phyloP scores from a whole-genome alignment of 2,888 invertebrate species.

The Aromia moschata region DNA sequence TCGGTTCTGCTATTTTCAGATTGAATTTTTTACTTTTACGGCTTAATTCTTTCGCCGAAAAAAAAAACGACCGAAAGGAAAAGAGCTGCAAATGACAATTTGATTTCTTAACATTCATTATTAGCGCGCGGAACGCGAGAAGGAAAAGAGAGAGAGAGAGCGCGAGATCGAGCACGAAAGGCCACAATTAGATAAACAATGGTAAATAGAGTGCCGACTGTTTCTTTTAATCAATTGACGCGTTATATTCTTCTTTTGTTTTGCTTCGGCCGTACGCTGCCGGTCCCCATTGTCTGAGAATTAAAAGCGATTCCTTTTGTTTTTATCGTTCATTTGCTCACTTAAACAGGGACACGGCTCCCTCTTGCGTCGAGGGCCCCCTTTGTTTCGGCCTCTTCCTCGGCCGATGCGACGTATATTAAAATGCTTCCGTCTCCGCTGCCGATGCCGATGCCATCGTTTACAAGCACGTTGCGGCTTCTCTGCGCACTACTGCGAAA shows the following conservation, averaged over 20 bases:
- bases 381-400: background rate
- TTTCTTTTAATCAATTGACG: conserved; percentile 47
- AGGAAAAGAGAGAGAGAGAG: conserved; percentile 12
- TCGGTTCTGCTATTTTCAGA: background rate
- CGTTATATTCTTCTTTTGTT: conserved; percentile 43
- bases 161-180: no score
- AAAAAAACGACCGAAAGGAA: conserved; percentile 8
- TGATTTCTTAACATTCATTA: conserved; percentile 30
- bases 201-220: conserved; percentile 46
- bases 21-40: conserved; percentile 10
- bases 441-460: no score
- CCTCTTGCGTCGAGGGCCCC: background rate
- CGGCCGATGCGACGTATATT: no score
- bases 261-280: conserved; percentile 18
- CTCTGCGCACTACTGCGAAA: no score
- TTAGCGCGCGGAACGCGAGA: conserved; percentile 7
- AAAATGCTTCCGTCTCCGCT: no score
- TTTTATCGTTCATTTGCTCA: conserved; percentile 41
- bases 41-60: conserved; percentile 5
- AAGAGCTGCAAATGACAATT: conserved; percentile 29
- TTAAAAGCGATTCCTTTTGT: conserved; percentile 47
- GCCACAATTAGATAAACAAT: conserved; percentile 44
- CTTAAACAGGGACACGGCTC: conserved; percentile 38
- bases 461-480: no score
- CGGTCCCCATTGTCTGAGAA: conserved; percentile 38